Base-by-base conservation (phyloP, 2,888 invertebrate species). In the Xanthorhoe spadicearia region DNA sequence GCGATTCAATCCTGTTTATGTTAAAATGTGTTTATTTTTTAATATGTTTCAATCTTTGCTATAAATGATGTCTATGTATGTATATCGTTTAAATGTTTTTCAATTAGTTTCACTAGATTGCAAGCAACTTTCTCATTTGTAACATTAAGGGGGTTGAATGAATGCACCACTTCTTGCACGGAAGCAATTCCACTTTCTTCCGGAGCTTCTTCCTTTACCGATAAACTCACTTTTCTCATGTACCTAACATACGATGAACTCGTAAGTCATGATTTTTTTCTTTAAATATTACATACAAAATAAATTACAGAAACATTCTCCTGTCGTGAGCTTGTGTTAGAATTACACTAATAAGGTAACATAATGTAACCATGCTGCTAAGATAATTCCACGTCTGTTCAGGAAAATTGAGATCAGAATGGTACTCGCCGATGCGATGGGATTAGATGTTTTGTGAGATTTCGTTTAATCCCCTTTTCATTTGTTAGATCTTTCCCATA, bases 391-490 rank as follows among this genome's bases (percentile, higher is more conserved):
- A 38, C 28, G 53, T 63, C 28, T 48, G 53, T 53, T 61, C 56
- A 62, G 68, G 46, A 58, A 46, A 51, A 63, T 61, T 61, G 55
- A 67, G 64, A 70, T 64, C 73, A 71, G 69, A 66, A 64, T 74
- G 70, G 69, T 70, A 64, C 70, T 62, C 70, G 70, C 70, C 56
- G 63, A 55, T 64, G n/a, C n/a, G n/a, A n/a, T n/a, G n/a, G 67
- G 54, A 43, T 66, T 58, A 62, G 64, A 32, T 55, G 61, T 68
- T 70, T 64, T 63, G 67, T 73, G 74, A 77, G 66, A 73, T 70
- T 75, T 67, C 43, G 53, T 73, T 61, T 64, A 68, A 64, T 52
- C 63, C 63, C 61, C 48, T 64, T 75, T 74, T 69, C 66, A 71
- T 74, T 68, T 73, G 61, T 43, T 46, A 43, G 56, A 70, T 49